These are phyloP conservation scores for Pantherophis alleghaniensis DNA, from an alignment of 2,797 vertebrate genomes.

Conservation along the genomic window DNA sequence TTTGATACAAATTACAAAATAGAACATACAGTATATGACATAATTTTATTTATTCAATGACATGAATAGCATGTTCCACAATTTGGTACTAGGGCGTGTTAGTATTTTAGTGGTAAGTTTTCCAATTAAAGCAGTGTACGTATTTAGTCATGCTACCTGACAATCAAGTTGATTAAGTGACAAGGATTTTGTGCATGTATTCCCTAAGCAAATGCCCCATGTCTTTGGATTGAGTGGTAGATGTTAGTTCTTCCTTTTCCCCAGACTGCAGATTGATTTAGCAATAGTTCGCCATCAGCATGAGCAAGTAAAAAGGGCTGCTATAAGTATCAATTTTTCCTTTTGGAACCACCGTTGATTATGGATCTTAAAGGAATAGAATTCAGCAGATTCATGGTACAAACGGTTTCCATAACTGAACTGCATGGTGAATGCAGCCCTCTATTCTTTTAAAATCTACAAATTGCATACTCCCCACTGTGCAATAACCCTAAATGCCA, in stretches of 20 bases:
- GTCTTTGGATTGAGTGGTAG: neutral
- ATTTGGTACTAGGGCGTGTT: neutral
- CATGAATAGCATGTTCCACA: neutral
- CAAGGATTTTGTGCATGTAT: neutral
- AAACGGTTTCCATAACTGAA: neutral
- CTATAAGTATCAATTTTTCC: neutral
- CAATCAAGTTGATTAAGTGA: neutral
- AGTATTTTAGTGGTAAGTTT: neutral
- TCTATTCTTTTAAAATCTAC: conserved; percentile 12
- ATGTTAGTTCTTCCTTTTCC: neutral
- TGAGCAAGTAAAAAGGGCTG: neutral
- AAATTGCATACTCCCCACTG: neutral
- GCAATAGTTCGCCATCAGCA: neutral
- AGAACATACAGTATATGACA: neutral
- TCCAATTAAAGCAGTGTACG: neutral
- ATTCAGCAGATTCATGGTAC: neutral
- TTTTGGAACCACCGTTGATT: neutral
- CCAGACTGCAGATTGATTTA: neutral
- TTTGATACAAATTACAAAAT: neutral
- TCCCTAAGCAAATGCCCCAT: neutral
- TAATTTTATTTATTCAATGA: neutral
- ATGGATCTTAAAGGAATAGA: neutral
- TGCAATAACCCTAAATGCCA: neutral
- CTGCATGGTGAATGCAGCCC: neutral
- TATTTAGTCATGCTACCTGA: neutral